Evolutionary conservation across 2,888 invertebrate species (phyloP), one percentile per base, ranked within the genome.

Genomic region (Mechanitis messenoides): DNA sequence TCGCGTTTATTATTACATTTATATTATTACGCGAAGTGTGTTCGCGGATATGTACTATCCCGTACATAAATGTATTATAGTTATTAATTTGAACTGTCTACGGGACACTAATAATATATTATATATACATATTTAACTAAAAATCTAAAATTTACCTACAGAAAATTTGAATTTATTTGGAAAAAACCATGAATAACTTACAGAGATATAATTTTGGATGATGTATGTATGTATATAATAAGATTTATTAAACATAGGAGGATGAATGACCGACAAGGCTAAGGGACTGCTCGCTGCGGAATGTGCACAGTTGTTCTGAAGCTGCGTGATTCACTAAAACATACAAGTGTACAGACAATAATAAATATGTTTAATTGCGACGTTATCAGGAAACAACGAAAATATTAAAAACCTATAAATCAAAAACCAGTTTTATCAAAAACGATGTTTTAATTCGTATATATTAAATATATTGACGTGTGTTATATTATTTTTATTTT

Each of bases 181-280:
- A 20, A 20, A 20, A 20, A 20, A 20, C 20, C 20, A 20, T 20
- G 20, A 20, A 20, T 20, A 20, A 20, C 20, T 2, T 35, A 35
- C 6, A 35, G 3, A 35, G 4, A 6, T 35, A 35, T 47, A 47
- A 6, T 20, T 3, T n/a, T 47, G 47, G 3, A 20, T 20, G 7
- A 50, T 50, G 28, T 50, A 50, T 50, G 31, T 28, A 50, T n/a
- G 31, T 31, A 50, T 3, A 31, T 7, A 7, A 28, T 12, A 46
- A 47, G 4, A n/a, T 28, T 9, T 20, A 28, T 9, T 2, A 50
- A 28, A 50, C 28, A 50, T 28, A 50, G 7, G 50, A 66, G 61
- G 87, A 87, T 79, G 83, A 87, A 87, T 76, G 87, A 88, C 88
- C 87, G 77, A 77, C 82, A 84, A 85, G 86, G 84, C 77, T 50